These are phyloP conservation scores for Oceanodroma leucorhoa DNA, from an alignment of 2,797 vertebrate species.

Conservation along the genomic window DNA sequence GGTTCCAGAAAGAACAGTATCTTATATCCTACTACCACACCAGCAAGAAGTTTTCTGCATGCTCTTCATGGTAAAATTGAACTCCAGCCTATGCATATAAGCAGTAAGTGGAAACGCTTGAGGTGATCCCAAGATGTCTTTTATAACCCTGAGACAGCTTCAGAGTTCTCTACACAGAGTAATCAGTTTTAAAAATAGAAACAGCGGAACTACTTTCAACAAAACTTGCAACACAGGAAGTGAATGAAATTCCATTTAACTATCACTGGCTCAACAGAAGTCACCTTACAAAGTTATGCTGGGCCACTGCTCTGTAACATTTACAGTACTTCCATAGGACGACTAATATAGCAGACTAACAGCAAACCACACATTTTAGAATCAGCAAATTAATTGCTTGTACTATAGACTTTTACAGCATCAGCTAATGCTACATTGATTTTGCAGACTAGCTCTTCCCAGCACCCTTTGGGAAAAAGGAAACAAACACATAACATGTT, in stretches of 20 bases:
- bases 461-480: neutral
- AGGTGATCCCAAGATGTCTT: conserved; percentile 23
- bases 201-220: conserved; percentile 77
- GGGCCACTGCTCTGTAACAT: neutral
- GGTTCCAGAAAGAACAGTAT: neutral
- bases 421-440: neutral
- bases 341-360: neutral
- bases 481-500: neutral
- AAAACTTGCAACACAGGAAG: conserved; percentile 81
- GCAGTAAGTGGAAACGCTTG: neutral
- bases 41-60: neutral
- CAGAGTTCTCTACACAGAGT: conserved; percentile 45
- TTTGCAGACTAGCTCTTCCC: neutral
- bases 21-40: neutral
- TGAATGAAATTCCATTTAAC: conserved; percentile 69
- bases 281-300: neutral
- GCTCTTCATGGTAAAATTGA: neutral
- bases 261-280: conserved; percentile 19
- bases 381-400: neutral
- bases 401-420: neutral
- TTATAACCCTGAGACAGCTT: conserved; percentile 8
- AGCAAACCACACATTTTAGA: neutral
- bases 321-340: neutral
- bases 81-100: neutral
- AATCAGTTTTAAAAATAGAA: conserved; percentile 77